These are phyloP conservation scores for Helicoverpa zea DNA, from an alignment of 1,140 invertebrate species.

Conservation along the genomic window DNA sequence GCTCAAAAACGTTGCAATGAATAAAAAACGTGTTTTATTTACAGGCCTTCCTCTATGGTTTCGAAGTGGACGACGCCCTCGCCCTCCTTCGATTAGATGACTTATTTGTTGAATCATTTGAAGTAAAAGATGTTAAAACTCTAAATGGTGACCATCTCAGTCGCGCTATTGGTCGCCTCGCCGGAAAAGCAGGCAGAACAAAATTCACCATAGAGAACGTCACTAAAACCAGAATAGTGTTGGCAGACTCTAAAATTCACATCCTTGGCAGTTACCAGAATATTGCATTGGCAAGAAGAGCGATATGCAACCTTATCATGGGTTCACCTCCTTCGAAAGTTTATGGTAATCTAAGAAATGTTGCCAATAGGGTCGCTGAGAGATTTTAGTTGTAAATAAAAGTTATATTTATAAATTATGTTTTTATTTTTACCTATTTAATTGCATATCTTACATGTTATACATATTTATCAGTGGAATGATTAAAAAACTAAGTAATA, in stretches of 20 bases:
- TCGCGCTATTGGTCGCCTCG: slow-evolving; percentile 97
- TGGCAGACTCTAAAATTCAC: slow-evolving; percentile 98
- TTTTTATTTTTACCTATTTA: slow-evolving; percentile 39
- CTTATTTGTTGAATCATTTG: slow-evolving; percentile 98
- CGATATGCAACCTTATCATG: slow-evolving; percentile 99
- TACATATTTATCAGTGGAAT: not conserved
- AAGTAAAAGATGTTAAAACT: slow-evolving; percentile 98
- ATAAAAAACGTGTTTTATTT: slow-evolving; percentile 55
- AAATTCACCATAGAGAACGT: slow-evolving; percentile 99
- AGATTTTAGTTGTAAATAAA: slow-evolving; percentile 89
- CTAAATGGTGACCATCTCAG: slow-evolving; percentile 98
- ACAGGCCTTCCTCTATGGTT: slow-evolving; percentile 97
- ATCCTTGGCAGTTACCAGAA: slow-evolving; percentile 99
- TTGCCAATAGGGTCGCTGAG: slow-evolving; percentile 93
- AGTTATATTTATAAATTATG: slow-evolving; percentile 59
- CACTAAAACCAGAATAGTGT: slow-evolving; percentile 99
- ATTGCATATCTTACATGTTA: not conserved
- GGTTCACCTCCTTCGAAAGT: slow-evolving; percentile 98
- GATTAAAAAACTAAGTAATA: not conserved
- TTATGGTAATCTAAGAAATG: slow-evolving; percentile 96
- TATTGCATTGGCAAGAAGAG: slow-evolving; percentile 97
- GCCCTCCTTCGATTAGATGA: slow-evolving; percentile 98
- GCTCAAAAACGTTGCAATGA: not conserved
- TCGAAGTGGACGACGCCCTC: slow-evolving; percentile 98
- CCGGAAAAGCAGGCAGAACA: slow-evolving; percentile 98